Percentiles rank a stretch among this genome's conserved stretches.
Conservation (phyloP, 2,888 invertebrate species). For the Xestia sexstrigata region DNA sequence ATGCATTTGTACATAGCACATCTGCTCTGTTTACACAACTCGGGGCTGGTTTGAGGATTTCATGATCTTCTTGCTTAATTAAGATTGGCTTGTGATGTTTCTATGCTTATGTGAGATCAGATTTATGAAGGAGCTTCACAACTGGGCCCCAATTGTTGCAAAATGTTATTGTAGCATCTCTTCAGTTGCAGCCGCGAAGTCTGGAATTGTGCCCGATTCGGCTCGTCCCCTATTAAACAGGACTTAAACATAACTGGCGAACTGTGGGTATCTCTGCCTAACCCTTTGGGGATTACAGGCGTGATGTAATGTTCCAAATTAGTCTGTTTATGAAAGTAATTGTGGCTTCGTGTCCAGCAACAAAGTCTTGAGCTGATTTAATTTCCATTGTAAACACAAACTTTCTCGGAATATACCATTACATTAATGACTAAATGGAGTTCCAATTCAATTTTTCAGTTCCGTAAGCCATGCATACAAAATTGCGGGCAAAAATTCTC, state of each 20-base stretch:
- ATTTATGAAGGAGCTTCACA: neutral
- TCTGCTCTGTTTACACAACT: constrained; percentile 25
- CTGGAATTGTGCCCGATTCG: neutral
- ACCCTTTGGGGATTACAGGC: neutral
- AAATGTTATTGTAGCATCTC: neutral
- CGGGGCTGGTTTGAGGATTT: constrained; percentile 9
- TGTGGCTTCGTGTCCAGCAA: constrained; percentile 20
- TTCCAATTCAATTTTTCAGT: constrained; percentile 54
- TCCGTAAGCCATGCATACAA: constrained; percentile 53
- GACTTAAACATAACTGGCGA: neutral
- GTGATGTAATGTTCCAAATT: constrained; percentile 6
- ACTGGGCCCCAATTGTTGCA: neutral
- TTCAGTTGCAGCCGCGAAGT: neutral
- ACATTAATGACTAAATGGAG: constrained; percentile 43
- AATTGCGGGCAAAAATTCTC: constrained; percentile 45
- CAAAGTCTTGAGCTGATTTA: constrained; percentile 37
- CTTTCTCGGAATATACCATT: constrained; percentile 54
- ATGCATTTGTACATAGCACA: constrained; percentile 44
- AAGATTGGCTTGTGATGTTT: constrained; percentile 12
- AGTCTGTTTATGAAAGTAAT: neutral
- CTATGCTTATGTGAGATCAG: neutral
- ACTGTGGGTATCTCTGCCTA: neutral
- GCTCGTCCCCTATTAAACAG: neutral
- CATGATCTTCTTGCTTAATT: constrained; percentile 20
- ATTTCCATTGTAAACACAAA: constrained; percentile 54